Base-by-base conservation (phyloP, 2,888 invertebrate genomes). In the Platynereis dumerilii region DNA sequence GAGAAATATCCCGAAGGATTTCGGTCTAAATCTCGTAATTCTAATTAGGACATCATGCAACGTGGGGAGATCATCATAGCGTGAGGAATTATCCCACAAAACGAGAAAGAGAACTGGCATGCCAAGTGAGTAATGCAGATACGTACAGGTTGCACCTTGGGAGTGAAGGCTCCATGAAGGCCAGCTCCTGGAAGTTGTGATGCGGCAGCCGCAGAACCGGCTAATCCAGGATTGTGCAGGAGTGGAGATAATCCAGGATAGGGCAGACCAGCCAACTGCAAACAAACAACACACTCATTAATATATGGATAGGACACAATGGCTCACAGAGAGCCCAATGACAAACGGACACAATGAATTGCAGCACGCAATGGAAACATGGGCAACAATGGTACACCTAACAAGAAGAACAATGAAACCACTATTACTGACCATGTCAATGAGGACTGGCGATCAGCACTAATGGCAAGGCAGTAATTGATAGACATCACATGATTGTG, bases 241-340 rank as follows among this genome's bases (percentile, higher is more conserved):
- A 57, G 27, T 5, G 62, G 62, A 44, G 62, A 62, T 28, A 62
- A 42, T 24, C 62, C 62, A 20, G 57, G 57, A 27, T 56, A 62
- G n/a, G 62, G 62, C 48, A 62, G 28, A 27, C 62, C 62, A 7
- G 61, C 45, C 39, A 61, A 53, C 62, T 62, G 62, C 60, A 56
- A 57, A 62, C 15, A 42, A 3, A 34, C 15, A 54, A 26, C 27
- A 60, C 58, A 39, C 17, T 48, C 5, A 10, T 20, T 48, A 48
- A 34, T 34, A 34, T 34, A 34, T 34, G 34, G 34, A 34, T 34
- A 12, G 7, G 12, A 34, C 12, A 34, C 34, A 34, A 34, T 7
- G 34, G 7, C 34, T 7, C 34, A 34, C 34, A 34, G 5, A 7
- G 7, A 34, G 12, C 12, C 34, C 12, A 12, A 34, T 34, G 34